phyloP scores from a whole-genome alignment of 2,888 invertebrate species.

The Noctua pronuba region DNA sequence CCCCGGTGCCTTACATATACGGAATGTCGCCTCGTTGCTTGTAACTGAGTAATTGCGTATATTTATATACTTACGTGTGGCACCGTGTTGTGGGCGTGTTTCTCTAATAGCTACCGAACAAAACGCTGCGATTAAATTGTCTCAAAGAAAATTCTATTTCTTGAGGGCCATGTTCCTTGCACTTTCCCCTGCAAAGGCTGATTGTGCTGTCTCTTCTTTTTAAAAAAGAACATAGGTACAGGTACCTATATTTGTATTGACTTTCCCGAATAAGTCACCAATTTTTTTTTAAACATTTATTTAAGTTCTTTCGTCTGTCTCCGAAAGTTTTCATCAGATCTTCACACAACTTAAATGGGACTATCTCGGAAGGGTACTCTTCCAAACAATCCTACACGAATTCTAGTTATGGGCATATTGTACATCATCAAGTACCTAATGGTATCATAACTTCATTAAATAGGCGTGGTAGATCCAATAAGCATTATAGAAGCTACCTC shows the following conservation, averaged over 20 bases:
- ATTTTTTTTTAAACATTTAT: not conserved
- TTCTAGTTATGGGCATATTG: not conserved
- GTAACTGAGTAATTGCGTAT: slow-evolving; percentile 69
- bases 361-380: not conserved
- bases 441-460: not conserved
- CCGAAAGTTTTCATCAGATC: no score
- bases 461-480: not conserved
- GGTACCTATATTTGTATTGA: slow-evolving; percentile 1
- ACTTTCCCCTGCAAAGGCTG: not conserved
- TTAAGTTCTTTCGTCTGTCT: not conserved
- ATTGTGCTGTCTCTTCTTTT: not conserved
- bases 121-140: not conserved
- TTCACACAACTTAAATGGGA: not conserved
- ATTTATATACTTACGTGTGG: slow-evolving; percentile 55
- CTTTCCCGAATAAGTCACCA: not conserved
- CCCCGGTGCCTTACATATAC: slow-evolving; percentile 71
- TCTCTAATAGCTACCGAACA: slow-evolving; percentile 8
- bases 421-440: not conserved
- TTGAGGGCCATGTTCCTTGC: not conserved
- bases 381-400: not conserved
- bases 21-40: slow-evolving; percentile 71
- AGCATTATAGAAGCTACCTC: not conserved
- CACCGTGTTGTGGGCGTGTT: slow-evolving; percentile 14
- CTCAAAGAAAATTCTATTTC: not conserved
- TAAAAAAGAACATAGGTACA: not conserved